phyloP scores from a whole-genome alignment of 1,140 invertebrate species.

The Halesus radiatus region DNA sequence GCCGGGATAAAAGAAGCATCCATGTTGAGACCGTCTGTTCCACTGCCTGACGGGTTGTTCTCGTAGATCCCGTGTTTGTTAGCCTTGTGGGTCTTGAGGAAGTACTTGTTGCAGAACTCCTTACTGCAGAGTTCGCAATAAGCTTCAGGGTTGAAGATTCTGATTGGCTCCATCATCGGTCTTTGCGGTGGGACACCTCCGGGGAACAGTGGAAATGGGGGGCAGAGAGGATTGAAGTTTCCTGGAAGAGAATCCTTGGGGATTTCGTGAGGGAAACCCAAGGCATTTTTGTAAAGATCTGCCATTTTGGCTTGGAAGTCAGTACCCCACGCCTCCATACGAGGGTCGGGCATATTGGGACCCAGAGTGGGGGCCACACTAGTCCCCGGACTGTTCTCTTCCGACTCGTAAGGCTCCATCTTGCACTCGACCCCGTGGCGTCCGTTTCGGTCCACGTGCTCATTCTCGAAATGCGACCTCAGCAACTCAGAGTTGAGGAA shows the following conservation, averaged over 20 bases:
- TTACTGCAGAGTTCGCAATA: conserved; percentile 98
- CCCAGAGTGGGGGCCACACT: conserved; percentile 37
- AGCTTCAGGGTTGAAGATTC: conserved; percentile 95
- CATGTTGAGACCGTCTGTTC: conserved; percentile 62
- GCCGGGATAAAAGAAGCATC: conserved; percentile 64
- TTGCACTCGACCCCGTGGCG: conserved; percentile 52
- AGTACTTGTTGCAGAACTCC: conserved; percentile 99
- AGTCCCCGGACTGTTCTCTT: conserved; percentile 46
- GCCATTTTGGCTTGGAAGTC: conserved; percentile 70
- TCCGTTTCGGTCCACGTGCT: conserved; percentile 54
- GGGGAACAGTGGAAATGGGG: conserved; percentile 57
- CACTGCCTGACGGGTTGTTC: conserved; percentile 69
- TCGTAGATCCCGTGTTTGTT: conserved; percentile 94
- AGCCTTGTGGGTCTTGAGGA: conserved; percentile 96
- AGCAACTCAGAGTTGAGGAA: conserved; percentile 45
- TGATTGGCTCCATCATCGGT: conserved; percentile 76
- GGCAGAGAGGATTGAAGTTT: conserved; percentile 64
- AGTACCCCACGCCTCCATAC: conserved; percentile 52
- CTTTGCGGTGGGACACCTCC: conserved; percentile 70
- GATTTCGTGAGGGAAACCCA: conserved; percentile 66
- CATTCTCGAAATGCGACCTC: conserved; percentile 48
- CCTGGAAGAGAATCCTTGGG: conserved; percentile 61
- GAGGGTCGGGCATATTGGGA: conserved; percentile 40
- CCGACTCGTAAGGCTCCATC: conserved; percentile 52
- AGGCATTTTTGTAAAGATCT: conserved; percentile 69